phyloP scores from a whole-genome alignment of 2,888 invertebrate genomes.

The Rhaphigaster nebulosa region DNA sequence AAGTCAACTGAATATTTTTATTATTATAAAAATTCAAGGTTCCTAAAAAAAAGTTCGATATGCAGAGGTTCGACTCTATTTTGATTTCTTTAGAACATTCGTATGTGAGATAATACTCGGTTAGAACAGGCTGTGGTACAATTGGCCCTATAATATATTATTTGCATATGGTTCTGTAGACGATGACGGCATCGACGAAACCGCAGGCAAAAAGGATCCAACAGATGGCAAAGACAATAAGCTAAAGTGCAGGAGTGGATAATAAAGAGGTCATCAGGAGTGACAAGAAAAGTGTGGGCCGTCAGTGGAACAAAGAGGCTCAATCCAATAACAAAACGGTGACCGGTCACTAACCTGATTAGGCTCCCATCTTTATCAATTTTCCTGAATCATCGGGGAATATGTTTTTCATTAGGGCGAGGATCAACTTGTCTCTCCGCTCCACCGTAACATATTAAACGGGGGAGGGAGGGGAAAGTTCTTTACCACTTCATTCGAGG shows the following conservation, averaged over 20 bases:
- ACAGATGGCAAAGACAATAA: background rate
- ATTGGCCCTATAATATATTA: no score
- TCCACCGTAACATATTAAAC: conserved; percentile 16
- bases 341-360: background rate
- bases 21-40: no score
- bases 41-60: no score
- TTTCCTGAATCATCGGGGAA: conserved; percentile 34
- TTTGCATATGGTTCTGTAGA: background rate
- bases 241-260: background rate
- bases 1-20: no score
- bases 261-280: conserved; percentile 29
- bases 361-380: conserved; percentile 18
- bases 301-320: background rate
- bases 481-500: background rate
- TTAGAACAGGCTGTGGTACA: no score
- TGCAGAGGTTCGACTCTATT: no score
- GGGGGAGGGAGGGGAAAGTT: no score
- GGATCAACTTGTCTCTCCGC: conserved; percentile 16
- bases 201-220: background rate
- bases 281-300: conserved; percentile 16
- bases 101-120: no score
- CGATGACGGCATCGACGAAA: background rate
- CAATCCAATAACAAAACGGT: background rate
- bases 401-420: conserved; percentile 38
- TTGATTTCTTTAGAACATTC: no score